Percentiles rank a stretch among this genome's conserved stretches.
Evolutionary conservation across 2,797 vertebrate genomes (phyloP).

Genomic region (Halcyon leucocephala): DNA sequence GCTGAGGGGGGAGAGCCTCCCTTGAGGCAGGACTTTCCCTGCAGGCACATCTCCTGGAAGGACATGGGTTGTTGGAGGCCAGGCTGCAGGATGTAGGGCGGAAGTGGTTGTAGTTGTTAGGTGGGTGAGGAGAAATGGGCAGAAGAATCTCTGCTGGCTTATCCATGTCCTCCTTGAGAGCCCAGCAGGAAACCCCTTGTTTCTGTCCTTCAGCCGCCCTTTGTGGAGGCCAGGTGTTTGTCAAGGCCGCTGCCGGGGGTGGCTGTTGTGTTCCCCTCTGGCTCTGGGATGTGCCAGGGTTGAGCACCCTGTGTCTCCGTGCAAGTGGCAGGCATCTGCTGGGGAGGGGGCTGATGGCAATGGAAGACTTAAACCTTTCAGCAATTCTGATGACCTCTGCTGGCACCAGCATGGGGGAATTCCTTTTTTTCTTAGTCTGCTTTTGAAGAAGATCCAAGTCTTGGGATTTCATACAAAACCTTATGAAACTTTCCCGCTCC

Average conservation of each 20-base stretch:
- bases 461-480: conserved; percentile 18
- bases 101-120: neutral
- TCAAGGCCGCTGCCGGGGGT: neutral
- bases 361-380: conserved; percentile 52
- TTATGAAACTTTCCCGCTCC: neutral
- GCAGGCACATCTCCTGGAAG: neutral
- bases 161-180: neutral
- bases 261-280: neutral
- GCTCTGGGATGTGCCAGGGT: neutral
- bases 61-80: neutral
- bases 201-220: neutral
- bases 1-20: neutral
- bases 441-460: conserved; percentile 63
- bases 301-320: accelerated
- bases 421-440: conserved; percentile 6
- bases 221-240: neutral
- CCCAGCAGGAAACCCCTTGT: neutral
- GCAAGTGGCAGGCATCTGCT: neutral
- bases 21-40: neutral
- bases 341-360: neutral
- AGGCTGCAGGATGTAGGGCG: accelerated
- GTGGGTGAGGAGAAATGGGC: neutral
- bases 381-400: conserved; percentile 60
- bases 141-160: neutral
- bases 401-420: conserved; percentile 60